phyloP scores from a whole-genome alignment of 2,797 vertebrate genomes.

The Neosilurus hyrtlii region DNA sequence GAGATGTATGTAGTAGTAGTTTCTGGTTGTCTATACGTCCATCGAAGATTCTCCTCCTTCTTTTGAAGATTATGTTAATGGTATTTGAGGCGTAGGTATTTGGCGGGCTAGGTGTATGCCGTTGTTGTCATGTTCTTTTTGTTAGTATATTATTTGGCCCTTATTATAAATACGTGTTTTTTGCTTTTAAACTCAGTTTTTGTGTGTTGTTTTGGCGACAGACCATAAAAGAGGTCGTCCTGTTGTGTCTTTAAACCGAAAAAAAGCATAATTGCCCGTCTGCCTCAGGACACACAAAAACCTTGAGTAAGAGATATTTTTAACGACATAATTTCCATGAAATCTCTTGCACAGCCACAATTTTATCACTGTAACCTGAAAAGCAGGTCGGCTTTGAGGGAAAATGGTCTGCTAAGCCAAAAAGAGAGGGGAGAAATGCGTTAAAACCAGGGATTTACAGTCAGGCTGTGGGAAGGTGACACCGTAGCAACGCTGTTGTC shows the following conservation, averaged over 20 bases:
- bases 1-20: neutral
- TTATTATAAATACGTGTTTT: neutral
- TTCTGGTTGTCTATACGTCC: neutral
- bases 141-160: neutral
- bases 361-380: neutral
- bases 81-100: neutral
- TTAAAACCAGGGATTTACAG: neutral
- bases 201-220: neutral
- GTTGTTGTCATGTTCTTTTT: neutral
- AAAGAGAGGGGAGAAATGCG: neutral
- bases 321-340: neutral
- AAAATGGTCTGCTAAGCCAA: neutral
- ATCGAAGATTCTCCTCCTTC: no score
- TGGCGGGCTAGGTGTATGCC: no score
- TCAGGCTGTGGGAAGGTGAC: neutral
- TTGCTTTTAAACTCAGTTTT: neutral
- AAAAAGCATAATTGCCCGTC: neutral
- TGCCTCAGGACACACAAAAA: neutral
- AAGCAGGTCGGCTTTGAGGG: neutral
- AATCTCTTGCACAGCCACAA: neutral
- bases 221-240: no score
- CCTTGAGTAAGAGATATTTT: neutral
- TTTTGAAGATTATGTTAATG: neutral
- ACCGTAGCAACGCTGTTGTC: neutral
- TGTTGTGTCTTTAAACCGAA: neutral